phyloP scores from a whole-genome alignment of 2,888 invertebrate genomes.

The Gnatocerus cornutus region DNA sequence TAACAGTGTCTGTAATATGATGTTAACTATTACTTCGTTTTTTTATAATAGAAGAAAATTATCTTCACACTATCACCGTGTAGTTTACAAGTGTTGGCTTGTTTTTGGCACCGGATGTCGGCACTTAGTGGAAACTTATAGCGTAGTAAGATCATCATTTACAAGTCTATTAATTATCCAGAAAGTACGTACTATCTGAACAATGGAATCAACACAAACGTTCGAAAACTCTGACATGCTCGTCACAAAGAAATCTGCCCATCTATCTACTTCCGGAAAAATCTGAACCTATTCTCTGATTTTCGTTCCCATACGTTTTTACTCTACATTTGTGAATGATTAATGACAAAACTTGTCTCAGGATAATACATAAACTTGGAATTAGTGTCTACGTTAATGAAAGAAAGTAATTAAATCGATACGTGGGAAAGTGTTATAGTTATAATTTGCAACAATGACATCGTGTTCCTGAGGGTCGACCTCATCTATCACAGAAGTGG shows the following conservation, averaged over 20 bases:
- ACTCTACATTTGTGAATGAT: conserved; percentile 26
- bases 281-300: conserved; percentile 14
- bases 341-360: conserved; percentile 27
- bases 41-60: neutral
- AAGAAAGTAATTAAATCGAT: conserved; percentile 36
- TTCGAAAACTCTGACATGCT: neutral
- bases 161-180: conserved; percentile 18
- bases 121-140: neutral
- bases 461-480: conserved; percentile 19
- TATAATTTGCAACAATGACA: conserved; percentile 24
- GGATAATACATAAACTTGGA: conserved; percentile 26
- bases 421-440: conserved; percentile 33
- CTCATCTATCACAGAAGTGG: conserved; percentile 17
- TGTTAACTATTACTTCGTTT: neutral
- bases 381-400: conserved; percentile 25
- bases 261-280: conserved; percentile 25
- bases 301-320: conserved; percentile 27
- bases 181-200: conserved; percentile 5
- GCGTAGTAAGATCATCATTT: conserved; percentile 10
- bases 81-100: conserved; percentile 5
- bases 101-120: conserved; percentile 29
- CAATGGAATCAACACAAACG: conserved; percentile 3
- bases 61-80: neutral
- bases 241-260: conserved; percentile 1
- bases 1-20: neutral